Evolutionary conservation across 2,113 vertebrate genomes (phyloP).

Genomic region (Daphoenositta chrysoptera): DNA sequence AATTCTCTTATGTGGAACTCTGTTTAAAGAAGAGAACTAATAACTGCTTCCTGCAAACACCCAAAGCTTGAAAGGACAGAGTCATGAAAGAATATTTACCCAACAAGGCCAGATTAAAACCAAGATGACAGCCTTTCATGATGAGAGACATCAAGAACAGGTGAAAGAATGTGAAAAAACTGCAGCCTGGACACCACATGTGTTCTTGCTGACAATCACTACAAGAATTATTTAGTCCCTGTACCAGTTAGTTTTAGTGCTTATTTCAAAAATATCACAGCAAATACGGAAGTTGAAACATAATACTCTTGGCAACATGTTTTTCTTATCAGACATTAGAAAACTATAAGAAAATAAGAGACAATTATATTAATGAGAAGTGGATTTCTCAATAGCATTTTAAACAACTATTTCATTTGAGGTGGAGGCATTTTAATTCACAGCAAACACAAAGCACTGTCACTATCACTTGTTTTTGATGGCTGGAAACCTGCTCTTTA

Average conservation of each 20-base stretch:
- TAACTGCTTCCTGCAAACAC: constrained; percentile 9
- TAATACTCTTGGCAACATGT: background rate
- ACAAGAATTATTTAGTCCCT: background rate
- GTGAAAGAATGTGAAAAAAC: constrained; percentile 10
- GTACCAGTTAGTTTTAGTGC: background rate
- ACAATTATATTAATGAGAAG: background rate
- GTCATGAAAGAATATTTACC: background rate
- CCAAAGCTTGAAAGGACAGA: constrained; percentile 5
- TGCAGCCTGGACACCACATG: constrained; percentile 22
- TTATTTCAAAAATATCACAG: background rate
- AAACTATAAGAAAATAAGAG: background rate
- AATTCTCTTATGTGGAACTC: background rate
- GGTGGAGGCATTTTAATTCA: background rate
- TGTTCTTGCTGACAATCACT: background rate
- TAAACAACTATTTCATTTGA: background rate
- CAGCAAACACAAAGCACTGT: background rate
- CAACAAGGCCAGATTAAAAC: background rate
- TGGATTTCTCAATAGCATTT: background rate
- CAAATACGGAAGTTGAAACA: background rate
- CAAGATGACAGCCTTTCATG: constrained; percentile 3
- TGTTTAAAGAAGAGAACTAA: background rate
- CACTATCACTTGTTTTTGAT: background rate
- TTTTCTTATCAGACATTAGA: background rate
- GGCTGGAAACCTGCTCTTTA: background rate
- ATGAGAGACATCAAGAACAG: constrained; percentile 7